A percentile compares a stretch with the other conserved stretches of the same genome.
These are phyloP conservation scores for Callosobruchus maculatus DNA, from an alignment of 2,888 invertebrate species.

Conservation along the genomic window DNA sequence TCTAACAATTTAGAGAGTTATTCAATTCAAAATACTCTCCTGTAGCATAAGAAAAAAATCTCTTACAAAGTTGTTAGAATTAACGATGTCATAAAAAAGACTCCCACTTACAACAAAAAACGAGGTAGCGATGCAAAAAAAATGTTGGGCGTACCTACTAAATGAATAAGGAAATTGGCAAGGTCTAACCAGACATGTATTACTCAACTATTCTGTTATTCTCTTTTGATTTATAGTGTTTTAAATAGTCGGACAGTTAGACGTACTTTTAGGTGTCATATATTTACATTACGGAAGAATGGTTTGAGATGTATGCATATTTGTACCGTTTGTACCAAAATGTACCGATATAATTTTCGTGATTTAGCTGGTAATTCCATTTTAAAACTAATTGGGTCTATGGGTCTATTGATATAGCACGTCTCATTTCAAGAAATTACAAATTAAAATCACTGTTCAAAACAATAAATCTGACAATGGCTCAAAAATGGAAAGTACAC, in stretches of 20 bases:
- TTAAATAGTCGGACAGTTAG: constrained; percentile 2
- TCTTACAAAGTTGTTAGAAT: neutral
- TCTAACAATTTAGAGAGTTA: too few species aligned
- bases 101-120: neutral
- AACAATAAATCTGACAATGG: too few species aligned
- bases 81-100: neutral
- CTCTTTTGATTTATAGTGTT: constrained; percentile 14
- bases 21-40: too few species aligned
- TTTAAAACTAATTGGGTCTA: too few species aligned
- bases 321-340: too few species aligned
- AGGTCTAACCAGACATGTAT: constrained; percentile 12
- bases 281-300: neutral
- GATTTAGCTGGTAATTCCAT: too few species aligned
- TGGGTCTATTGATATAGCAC: too few species aligned
- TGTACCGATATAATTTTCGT: too few species aligned
- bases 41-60: neutral
- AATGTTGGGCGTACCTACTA: constrained; percentile 9
- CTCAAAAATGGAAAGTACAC: too few species aligned
- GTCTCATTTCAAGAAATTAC: too few species aligned
- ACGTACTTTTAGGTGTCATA: constrained; percentile 5
- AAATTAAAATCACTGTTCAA: too few species aligned
- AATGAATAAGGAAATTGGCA: constrained; percentile 14
- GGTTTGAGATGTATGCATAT: too few species aligned
- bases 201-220: constrained; percentile 12
- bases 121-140: constrained; percentile 4